A percentile compares a stretch with the other conserved stretches of the same genome.
phyloP scores from a whole-genome alignment of 2,113 vertebrate genomes.

The Catharus minimus region DNA sequence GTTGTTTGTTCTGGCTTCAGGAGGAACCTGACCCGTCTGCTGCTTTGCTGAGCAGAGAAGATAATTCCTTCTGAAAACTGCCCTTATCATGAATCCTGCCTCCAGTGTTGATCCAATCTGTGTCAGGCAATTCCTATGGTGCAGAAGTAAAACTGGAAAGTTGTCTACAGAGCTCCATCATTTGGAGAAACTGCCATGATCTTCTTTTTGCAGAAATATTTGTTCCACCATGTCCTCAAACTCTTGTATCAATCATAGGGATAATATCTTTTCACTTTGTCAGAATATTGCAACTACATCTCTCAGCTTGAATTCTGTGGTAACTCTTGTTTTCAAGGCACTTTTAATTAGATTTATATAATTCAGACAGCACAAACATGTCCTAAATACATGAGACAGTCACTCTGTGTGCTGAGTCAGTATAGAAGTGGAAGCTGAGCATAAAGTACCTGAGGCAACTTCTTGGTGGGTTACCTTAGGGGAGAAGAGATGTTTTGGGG shows the following conservation, averaged over 20 bases:
- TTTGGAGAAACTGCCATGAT: background rate
- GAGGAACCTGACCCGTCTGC: background rate
- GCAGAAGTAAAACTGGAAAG: background rate
- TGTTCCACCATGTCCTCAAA: background rate
- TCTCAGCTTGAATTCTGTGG: background rate
- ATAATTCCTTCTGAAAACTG: conserved; percentile 20
- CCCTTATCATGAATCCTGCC: background rate
- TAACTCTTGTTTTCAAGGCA: background rate
- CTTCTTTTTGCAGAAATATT: background rate
- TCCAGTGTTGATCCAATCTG: background rate
- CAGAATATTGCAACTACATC: background rate
- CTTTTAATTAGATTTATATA: conserved; percentile 22
- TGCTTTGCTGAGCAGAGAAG: background rate
- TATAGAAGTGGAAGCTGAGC: background rate
- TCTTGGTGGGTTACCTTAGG: background rate
- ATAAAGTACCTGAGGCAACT: background rate
- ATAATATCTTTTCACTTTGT: background rate
- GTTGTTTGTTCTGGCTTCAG: conserved; percentile 26
- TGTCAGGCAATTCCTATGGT: background rate
- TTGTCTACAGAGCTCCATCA: background rate
- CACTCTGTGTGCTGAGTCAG: background rate
- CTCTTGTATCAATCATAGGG: background rate
- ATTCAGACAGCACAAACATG: background rate
- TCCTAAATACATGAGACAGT: background rate
- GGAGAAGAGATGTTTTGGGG: background rate